Base-by-base conservation (phyloP, 2,113 vertebrate species). In the Scopus umbretta region DNA sequence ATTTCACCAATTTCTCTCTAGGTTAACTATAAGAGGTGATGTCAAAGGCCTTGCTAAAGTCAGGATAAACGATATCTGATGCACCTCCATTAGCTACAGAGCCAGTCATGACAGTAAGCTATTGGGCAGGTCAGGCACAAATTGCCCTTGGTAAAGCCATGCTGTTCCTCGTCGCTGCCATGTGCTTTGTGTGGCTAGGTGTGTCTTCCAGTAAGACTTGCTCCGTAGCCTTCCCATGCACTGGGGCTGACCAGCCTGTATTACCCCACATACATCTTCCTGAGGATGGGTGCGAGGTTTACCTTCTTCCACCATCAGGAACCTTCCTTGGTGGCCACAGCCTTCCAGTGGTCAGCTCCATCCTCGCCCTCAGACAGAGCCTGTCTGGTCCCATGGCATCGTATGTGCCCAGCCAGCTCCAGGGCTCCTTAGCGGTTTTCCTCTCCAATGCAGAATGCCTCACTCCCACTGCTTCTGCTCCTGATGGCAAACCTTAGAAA, bases 121-220 rank as follows among this genome's bases (percentile, higher is more conserved):
- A 3, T 5, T 1, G 0, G 8, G 18, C 11, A 0, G 2, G 7
- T n/a, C 29, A 20, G 66, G 67, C 21, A 23, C 6, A 15, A 9
- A 32, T 59, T 59, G 52, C 30, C 40, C 25, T 14, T 47, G 38
- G 38, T 59, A 30, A 58, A 40, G 43, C 34, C 4, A 2, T n/a
- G 38, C 32, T n/a, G 18, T 59, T 45, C 36, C 30, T 30, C 5
- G 8, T 73, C 5, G 2, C 20, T 29, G 36, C 29, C 18, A 16
- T n/a, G 34, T 43, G 13, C 27, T 71, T 50, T 3, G 2, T n/a
- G 29, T 45, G 29, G 20, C 38, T 26, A 34, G 19, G 26, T 4
- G 11, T 10, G 23, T 58, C 10, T n/a, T 45, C 9, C 45, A n/a
- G 29, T n/a, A 18, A 16, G 47, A 22, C 21, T 65, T 52, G 23